Percentiles rank a stretch among this genome's conserved stretches.
Evolutionary conservation across 2,888 invertebrate species (phyloP).

Genomic region (Fissipunctia ypsillon): DNA sequence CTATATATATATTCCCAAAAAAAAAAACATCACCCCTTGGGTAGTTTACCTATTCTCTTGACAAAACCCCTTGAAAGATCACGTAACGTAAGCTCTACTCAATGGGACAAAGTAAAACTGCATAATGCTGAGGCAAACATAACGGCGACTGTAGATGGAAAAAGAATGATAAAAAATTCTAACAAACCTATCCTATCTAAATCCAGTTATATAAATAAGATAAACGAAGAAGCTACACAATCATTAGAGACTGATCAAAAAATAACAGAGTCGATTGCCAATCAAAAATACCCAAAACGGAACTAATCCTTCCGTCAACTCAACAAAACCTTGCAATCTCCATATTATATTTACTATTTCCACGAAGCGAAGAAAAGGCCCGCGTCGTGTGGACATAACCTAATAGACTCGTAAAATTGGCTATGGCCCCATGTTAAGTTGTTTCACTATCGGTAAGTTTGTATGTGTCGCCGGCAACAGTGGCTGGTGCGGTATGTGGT

Average conservation of each 20-base stretch:
- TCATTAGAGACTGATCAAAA: background rate
- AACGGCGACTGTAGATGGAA: constrained; percentile 2
- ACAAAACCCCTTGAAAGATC: background rate
- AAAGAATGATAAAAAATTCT: background rate
- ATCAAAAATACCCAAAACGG: constrained; percentile 6
- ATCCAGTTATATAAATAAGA: constrained; percentile 17
- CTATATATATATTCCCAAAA: background rate
- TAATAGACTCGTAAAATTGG: constrained; percentile 62
- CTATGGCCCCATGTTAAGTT: constrained; percentile 36
- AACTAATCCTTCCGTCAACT: constrained; percentile 4
- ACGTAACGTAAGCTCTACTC: background rate
- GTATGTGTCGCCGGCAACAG: constrained; percentile 40
- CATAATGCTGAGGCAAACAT: constrained; percentile 12
- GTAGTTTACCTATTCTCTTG: background rate
- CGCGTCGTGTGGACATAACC: constrained; percentile 18
- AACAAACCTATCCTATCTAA: constrained; percentile 8
- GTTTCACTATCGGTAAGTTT: constrained; percentile 43
- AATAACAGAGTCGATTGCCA: background rate
- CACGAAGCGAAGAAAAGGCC: constrained; percentile 23
- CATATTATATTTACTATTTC: constrained; percentile 29
- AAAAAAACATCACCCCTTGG: background rate
- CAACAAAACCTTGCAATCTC: background rate
- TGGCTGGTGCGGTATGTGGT: constrained; percentile 23
- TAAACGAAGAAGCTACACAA: constrained; percentile 16
- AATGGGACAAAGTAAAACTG: background rate